Conservation (phyloP, 2,113 vertebrate species). For the Stegastes partitus region DNA sequence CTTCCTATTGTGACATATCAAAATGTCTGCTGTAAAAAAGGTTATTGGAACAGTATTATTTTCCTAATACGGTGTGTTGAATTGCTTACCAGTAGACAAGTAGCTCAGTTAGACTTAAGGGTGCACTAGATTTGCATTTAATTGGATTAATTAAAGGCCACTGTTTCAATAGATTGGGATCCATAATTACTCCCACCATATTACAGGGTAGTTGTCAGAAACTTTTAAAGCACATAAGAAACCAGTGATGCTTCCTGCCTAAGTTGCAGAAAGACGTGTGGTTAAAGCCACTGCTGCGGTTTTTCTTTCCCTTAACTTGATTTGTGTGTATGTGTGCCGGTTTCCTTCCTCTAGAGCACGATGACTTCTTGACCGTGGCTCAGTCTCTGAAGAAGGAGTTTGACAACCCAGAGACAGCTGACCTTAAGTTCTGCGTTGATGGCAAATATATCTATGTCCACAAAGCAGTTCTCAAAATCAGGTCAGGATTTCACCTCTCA, state of each 20-base stretch:
- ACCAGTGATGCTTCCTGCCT: no score
- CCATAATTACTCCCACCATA: no score
- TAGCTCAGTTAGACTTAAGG: no score
- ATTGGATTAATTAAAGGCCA: no score
- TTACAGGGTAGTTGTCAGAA: no score
- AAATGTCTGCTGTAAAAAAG: no score
- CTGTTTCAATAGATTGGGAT: no score
- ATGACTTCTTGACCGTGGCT: constrained; percentile 95
- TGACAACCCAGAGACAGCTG: constrained; percentile 95
- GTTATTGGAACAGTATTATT: no score
- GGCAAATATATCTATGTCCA: constrained; percentile 97
- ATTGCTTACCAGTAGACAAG: no score
- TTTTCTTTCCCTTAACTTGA: background rate
- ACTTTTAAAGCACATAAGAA: background rate
- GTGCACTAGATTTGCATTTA: no score
- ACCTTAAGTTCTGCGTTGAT: constrained; percentile 95
- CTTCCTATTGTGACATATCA: no score
- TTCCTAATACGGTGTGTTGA: no score
- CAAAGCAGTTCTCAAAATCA: constrained; percentile 98
- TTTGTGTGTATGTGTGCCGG: background rate
- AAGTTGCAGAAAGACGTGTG: background rate
- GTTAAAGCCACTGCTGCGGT: background rate
- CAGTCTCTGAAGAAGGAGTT: constrained; percentile 97
- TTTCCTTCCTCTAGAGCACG: constrained; percentile 87
- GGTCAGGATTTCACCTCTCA: constrained; percentile 80